Evolutionary conservation across 2,888 invertebrate genomes (phyloP), one percentile per base, ranked within the genome.

Genomic region (Caenorhabditis becei): DNA sequence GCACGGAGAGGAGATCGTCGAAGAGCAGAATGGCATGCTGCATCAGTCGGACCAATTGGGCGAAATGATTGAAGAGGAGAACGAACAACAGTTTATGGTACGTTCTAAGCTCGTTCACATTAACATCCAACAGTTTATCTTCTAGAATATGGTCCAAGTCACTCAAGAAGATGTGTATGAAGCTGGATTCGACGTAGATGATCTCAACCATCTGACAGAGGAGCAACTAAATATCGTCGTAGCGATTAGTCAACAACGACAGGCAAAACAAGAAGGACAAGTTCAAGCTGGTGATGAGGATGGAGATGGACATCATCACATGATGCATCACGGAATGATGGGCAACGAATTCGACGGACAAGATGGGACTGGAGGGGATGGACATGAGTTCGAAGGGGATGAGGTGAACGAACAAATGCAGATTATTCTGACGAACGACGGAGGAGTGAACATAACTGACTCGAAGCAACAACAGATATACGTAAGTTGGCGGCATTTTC

Each of bases 131-230:
- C 11, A 2, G 11, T 14, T 14, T 41, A 11, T 47, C 18, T 5
- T 10, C 5, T 20, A 71, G 54, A 61, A 72, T 16, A 49, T 59
- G 56, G 62, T 84, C 23, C 71, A 87, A 78, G 83, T 87, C 11
- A 77, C 77, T 5, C 70, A 65, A 10, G 87, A 84, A 59, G 84
- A 87, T 61, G 51, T 87, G 7, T 77, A 79, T n/a, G 84, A 83
- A 56, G 84, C 84, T 5, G 87, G 87, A 7, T 72, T 86, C 24
- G 85, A 83, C 47, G 54, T 77, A 2, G 80, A 83, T n/a, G 83
- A 81, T 26, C 24, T 83, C 16, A 74, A 77, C 18, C 56, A 72
- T 37, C 62, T 87, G 18, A 83, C 86, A 2, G 81, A 83, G 20
- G 87, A 87, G n/a, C 86, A 87, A 56, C 18, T 86, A 26, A 63